These are phyloP conservation scores for Allobates femoralis DNA, from an alignment of 2,797 vertebrate genomes.

Conservation along the genomic window DNA sequence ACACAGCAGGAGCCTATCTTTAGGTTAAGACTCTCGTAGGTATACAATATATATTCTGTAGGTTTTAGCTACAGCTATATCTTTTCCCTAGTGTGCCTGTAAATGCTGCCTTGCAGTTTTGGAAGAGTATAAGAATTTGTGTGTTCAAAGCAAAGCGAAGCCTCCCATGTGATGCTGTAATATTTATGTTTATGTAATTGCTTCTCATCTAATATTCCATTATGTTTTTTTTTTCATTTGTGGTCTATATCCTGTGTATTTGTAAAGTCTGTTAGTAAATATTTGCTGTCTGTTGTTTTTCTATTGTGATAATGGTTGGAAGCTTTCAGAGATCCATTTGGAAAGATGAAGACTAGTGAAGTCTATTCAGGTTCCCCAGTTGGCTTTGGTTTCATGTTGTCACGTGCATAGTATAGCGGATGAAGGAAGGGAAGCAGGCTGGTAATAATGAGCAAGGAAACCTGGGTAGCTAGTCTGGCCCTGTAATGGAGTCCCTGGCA, in stretches of 20 bases:
- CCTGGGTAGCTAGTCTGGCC: too few relatives aligned
- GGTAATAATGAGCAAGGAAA: too few relatives aligned
- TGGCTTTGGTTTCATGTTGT: background rate
- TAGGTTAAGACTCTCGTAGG: conserved; percentile 69
- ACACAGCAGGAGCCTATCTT: conserved; percentile 67
- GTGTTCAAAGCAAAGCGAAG: background rate
- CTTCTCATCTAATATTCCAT: conserved; percentile 35
- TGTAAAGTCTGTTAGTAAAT: background rate
- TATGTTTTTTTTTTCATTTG: conserved; percentile 38
- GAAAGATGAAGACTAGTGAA: background rate
- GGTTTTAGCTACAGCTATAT: conserved; percentile 8
- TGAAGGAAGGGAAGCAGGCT: too few relatives aligned
- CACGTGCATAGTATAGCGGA: too few relatives aligned
- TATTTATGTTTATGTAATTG: conserved; percentile 44
- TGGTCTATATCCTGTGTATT: conserved; percentile 23
- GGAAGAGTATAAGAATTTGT: background rate
- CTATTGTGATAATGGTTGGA: background rate
- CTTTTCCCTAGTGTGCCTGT: background rate
- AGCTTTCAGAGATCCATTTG: conserved; percentile 17
- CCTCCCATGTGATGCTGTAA: background rate
- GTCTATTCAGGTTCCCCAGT: background rate
- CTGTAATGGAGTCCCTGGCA: too few relatives aligned
- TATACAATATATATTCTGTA: conserved; percentile 60
- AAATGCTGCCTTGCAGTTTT: background rate
- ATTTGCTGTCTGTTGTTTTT: conserved; percentile 15